These are phyloP conservation scores for Anolis carolinensis DNA, from an alignment of 2,113 vertebrate genomes.

Conservation along the genomic window DNA sequence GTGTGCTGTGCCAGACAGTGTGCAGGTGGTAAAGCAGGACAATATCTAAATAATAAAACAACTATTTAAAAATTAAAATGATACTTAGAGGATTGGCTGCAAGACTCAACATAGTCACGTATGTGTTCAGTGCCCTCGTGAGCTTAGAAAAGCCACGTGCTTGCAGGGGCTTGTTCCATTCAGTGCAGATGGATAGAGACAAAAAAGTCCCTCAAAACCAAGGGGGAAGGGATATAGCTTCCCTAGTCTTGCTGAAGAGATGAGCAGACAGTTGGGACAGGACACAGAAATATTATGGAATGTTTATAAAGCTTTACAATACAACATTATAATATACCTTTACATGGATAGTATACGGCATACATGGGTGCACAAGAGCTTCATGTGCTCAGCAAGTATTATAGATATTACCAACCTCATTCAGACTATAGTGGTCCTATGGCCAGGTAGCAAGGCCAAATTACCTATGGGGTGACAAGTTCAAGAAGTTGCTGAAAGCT, in stretches of 20 bases:
- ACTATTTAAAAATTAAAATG: conserved; percentile 45
- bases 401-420: no score
- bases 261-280: background rate
- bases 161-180: background rate
- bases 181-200: background rate
- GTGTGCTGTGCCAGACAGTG: background rate
- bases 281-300: background rate
- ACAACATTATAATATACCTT: no score
- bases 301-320: background rate
- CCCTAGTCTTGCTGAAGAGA: conserved; percentile 16
- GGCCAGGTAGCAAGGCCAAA: no score
- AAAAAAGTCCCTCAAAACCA: background rate
- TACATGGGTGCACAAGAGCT: no score
- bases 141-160: background rate
- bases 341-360: no score
- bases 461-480: no score
- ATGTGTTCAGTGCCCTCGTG: background rate
- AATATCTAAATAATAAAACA: conserved; percentile 50
- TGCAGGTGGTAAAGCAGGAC: background rate
- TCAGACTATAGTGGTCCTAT: no score
- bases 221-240: background rate
- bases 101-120: background rate
- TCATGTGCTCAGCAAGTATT: no score
- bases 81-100: conserved; percentile 31
- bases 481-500: no score